Percentiles rank a stretch among this genome's conserved stretches.
Evolutionary conservation across 2,888 invertebrate species (phyloP).

Genomic region (Anagyrus pseudococci): DNA sequence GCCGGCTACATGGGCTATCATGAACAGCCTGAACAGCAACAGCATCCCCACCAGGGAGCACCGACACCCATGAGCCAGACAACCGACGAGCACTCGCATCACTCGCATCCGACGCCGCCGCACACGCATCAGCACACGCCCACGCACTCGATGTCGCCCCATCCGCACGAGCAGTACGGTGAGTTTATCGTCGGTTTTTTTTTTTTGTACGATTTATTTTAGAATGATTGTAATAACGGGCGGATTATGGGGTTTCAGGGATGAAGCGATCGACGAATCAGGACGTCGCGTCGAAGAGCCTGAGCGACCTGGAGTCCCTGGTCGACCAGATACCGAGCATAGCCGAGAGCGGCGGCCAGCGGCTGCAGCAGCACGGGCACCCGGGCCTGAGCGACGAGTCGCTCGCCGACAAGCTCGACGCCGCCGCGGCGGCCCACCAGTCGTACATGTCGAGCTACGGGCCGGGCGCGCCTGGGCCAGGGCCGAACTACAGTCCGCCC

Average conservation of each 20-base stretch:
- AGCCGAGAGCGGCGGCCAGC: slow-evolving; percentile 69
- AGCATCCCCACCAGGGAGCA: slow-evolving; percentile 54
- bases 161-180: slow-evolving; percentile 57
- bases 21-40: slow-evolving; percentile 49
- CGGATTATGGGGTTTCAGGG: too few species aligned
- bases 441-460: slow-evolving; percentile 47
- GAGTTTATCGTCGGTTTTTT: slow-evolving; percentile 9
- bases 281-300: slow-evolving; percentile 84
- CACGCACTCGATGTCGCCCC: slow-evolving; percentile 58
- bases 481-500: slow-evolving; percentile 54
- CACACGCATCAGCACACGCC: slow-evolving; percentile 57
- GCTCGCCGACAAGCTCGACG: slow-evolving; percentile 52
- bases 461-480: slow-evolving; percentile 43
- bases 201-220: too few species aligned
- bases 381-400: slow-evolving; percentile 51
- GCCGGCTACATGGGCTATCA: slow-evolving; percentile 57
- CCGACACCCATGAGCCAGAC: slow-evolving; percentile 55
- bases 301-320: slow-evolving; percentile 85
- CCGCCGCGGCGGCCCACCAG: slow-evolving; percentile 46
- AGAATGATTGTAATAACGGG: too few species aligned
- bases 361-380: slow-evolving; percentile 51
- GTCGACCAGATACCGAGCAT: slow-evolving; percentile 92
- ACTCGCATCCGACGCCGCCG: slow-evolving; percentile 58
- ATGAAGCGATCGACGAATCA: slow-evolving; percentile 62
- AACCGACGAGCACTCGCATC: slow-evolving; percentile 55